Conservation (phyloP, 2,113 vertebrate genomes). For the Hucho hucho region DNA sequence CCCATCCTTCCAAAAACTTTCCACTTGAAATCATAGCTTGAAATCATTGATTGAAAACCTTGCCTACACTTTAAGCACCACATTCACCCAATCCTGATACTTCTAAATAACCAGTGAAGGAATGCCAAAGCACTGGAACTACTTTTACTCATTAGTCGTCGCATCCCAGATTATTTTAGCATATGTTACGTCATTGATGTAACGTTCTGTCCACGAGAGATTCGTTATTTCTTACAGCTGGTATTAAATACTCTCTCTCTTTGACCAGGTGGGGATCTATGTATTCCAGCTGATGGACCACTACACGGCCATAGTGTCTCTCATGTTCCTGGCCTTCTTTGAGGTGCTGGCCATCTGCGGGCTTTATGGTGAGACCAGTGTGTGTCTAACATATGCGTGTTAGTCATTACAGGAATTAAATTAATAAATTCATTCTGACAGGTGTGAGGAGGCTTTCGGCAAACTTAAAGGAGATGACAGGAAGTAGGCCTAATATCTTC, state of each 20-base stretch:
- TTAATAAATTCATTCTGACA: conserved; percentile 23
- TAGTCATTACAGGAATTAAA: background rate
- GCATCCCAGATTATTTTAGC: background rate
- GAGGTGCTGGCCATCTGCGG: conserved; percentile 73
- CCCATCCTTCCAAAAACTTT: too few species aligned
- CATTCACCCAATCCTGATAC: too few species aligned
- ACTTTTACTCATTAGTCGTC: too few species aligned
- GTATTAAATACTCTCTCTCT: background rate
- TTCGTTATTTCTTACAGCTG: background rate
- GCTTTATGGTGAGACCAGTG: conserved; percentile 65
- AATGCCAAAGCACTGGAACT: too few species aligned
- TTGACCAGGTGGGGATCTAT: conserved; percentile 72
- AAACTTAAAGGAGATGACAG: conserved; percentile 73
- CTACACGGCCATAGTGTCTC: conserved; percentile 78
- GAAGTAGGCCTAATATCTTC: conserved; percentile 64
- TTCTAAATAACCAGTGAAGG: too few species aligned
- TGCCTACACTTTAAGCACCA: too few species aligned
- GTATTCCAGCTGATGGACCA: conserved; percentile 80
- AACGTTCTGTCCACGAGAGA: background rate
- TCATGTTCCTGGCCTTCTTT: conserved; percentile 77
- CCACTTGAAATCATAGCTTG: too few species aligned
- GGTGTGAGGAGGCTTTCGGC: conserved; percentile 68
- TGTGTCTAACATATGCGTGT: background rate
- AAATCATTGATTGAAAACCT: too few species aligned
- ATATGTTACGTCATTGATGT: background rate